A percentile compares a stretch with the other conserved stretches of the same genome.
Evolutionary conservation across 1,140 invertebrate genomes (phyloP).

Genomic region (Archivesica marissinica): DNA sequence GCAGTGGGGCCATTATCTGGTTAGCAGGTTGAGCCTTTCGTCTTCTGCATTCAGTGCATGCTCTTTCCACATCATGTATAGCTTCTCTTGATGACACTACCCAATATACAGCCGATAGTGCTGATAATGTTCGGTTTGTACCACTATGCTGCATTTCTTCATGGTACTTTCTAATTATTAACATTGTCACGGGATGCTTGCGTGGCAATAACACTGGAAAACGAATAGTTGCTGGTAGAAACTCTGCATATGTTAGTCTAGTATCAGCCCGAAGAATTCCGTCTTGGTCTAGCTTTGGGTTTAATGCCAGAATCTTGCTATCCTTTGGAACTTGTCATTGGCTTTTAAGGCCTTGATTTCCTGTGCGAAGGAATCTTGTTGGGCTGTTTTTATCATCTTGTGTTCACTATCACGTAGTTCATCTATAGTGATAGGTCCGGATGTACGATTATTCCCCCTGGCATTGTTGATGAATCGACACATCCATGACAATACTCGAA

Average conservation of each 20-base stretch:
- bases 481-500: constrained; percentile 1
- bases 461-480: neutral
- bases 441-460: neutral
- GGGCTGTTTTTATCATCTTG: neutral
- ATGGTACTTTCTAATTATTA: neutral
- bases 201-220: neutral
- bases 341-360: neutral
- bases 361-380: neutral
- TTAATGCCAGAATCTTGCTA: too few species aligned
- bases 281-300: too few species aligned
- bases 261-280: too few species aligned
- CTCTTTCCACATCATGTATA: too few species aligned
- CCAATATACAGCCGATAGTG: neutral
- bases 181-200: neutral
- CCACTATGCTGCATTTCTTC: neutral
- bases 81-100: too few species aligned
- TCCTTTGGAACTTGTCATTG: neutral
- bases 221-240: neutral
- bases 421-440: neutral
- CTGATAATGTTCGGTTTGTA: constrained; percentile 14
- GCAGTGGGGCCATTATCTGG: too few species aligned
- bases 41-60: too few species aligned
- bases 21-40: too few species aligned
- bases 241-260: constrained; percentile 1
- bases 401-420: constrained; percentile 9